These are phyloP conservation scores for Trichogramma evanescens DNA, from an alignment of 2,888 invertebrate genomes.

Conservation along the genomic window DNA sequence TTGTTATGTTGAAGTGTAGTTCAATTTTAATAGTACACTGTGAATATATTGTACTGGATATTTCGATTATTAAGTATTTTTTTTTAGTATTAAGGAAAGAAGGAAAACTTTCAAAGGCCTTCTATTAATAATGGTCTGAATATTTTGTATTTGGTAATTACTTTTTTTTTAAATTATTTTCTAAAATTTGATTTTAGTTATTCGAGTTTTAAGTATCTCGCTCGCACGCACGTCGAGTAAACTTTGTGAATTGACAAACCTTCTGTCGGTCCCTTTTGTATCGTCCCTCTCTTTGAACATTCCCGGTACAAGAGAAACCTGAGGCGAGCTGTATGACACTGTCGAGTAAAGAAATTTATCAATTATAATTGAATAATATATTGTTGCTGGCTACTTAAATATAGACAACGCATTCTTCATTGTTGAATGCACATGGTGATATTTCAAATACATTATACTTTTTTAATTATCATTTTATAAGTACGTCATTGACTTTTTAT, in stretches of 20 bases:
- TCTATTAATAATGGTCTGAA: slow-evolving; percentile 2
- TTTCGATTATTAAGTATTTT: slow-evolving; percentile 1
- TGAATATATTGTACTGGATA: background rate
- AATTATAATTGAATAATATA: background rate
- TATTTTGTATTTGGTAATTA: slow-evolving; percentile 5
- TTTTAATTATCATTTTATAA: background rate
- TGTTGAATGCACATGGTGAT: background rate
- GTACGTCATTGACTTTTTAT: no score
- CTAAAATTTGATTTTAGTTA: background rate
- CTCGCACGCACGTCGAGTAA: background rate
- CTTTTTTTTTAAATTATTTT: no score
- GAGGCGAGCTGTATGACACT: background rate
- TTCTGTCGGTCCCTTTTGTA: slow-evolving; percentile 9
- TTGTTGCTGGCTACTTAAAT: background rate
- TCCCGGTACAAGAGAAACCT: slow-evolving; percentile 2
- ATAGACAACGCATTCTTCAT: no score
- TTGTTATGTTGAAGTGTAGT: slow-evolving; percentile 1
- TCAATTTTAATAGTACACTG: background rate
- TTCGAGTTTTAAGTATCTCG: background rate
- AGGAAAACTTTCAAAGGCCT: background rate
- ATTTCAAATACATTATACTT: background rate
- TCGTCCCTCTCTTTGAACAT: slow-evolving; percentile 8
- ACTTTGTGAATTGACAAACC: background rate
- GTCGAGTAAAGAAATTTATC: background rate
- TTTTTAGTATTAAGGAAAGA: slow-evolving; percentile 10